Evolutionary conservation across 2,888 invertebrate species (phyloP).

Genomic region (Meliscaeva auricollis): DNA sequence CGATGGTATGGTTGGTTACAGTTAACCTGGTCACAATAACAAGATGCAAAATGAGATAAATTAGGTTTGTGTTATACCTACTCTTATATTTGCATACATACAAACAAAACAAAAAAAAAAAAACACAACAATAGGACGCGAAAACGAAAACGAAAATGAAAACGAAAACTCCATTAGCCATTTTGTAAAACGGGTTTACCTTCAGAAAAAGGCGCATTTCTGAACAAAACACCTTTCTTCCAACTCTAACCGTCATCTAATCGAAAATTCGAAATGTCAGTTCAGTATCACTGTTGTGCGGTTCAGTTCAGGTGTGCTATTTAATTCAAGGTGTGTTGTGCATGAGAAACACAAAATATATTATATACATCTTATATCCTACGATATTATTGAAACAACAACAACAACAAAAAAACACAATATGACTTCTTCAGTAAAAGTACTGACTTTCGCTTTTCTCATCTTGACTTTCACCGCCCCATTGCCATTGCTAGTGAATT

Average conservation of each 20-base stretch:
- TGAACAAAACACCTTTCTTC: slow-evolving; percentile 56
- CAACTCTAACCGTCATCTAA: slow-evolving; percentile 30
- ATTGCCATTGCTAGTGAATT: neutral
- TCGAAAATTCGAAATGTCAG: slow-evolving; percentile 60
- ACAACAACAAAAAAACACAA: neutral
- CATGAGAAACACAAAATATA: slow-evolving; percentile 11
- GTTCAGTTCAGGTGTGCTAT: slow-evolving; percentile 52
- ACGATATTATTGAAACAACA: neutral
- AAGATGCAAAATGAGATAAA: slow-evolving; percentile 8
- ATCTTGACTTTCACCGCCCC: slow-evolving; percentile 23
- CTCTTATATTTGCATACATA: slow-evolving; percentile 55
- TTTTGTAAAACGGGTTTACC: slow-evolving; percentile 72
- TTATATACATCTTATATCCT: too few species aligned
- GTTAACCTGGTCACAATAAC: slow-evolving; percentile 23
- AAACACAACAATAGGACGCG: slow-evolving; percentile 59
- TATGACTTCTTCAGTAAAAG: slow-evolving; percentile 45
- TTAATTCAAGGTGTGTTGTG: slow-evolving; percentile 48
- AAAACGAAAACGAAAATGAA: slow-evolving; percentile 44
- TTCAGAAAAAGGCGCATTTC: slow-evolving; percentile 44
- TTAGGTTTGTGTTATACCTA: neutral
- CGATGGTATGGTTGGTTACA: neutral
- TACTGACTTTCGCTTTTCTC: slow-evolving; percentile 34
- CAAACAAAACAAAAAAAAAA: neutral
- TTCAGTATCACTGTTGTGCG: slow-evolving; percentile 57
- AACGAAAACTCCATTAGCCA: neutral